Evolutionary conservation across 1,140 invertebrate species (phyloP), one percentile per base, ranked within the genome.

Genomic region (Caenorhabditis inopinata): DNA sequence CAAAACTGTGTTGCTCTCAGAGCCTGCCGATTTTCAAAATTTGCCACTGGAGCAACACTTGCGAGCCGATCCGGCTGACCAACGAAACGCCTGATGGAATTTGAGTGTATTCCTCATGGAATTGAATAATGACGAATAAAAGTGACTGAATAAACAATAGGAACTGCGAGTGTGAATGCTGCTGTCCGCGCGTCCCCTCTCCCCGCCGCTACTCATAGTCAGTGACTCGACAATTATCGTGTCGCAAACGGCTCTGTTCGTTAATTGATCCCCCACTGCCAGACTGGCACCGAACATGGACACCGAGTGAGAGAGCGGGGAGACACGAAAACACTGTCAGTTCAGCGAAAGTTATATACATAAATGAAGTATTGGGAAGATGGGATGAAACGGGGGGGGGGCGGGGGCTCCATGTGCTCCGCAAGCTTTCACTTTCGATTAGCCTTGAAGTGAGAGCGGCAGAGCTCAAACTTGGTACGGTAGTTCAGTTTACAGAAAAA

Each of bases 211-310:
- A n/a, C n/a, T n/a, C n/a, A n/a, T 21, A 51, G 48, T 51, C n/a
- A 48, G n/a, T 25, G 49, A 53, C 21, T 11, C 21, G 27, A 53
- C 49, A 32, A 58, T 23, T 23, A 58, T n/a, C n/a, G n/a, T n/a
- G n/a, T 21, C 21, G 35, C 5, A 2, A 9, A 32, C 29, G 27
- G 51, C 51, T 58, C 51, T 29, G 51, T 32, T 14, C 16, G 51
- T 58, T 58, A 58, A 58, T 58, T 58, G 51, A 58, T 58, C n/a
- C n/a, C n/a, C n/a, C n/a, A n/a, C 51, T 58, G 35, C 51, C 51
- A 25, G 51, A 58, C 51, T 58, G 51, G 51, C 51, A 58, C 51
- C 51, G n/a, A 51, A 21, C 23, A 11, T n/a, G 46, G 21, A 58
- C 29, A n/a, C 12, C 11, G 51, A 58, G 27, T 3, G 27, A 16